A percentile compares a stretch with the other conserved stretches of the same genome.
Conservation (phyloP, 2,113 vertebrate genomes). For the Lophius piscatorius region DNA sequence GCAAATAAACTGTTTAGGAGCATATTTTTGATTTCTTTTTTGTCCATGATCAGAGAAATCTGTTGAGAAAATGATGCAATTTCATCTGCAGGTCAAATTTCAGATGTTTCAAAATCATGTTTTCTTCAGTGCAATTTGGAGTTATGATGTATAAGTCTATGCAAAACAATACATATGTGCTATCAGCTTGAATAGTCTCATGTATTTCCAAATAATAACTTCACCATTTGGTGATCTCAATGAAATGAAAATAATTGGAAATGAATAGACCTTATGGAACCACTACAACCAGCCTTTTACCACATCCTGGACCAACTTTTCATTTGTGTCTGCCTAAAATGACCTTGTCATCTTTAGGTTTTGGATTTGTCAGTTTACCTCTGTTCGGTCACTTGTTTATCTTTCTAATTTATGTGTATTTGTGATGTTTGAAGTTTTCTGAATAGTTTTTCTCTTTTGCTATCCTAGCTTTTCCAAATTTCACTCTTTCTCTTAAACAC, state of each 20-base stretch:
- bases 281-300: conserved; percentile 20
- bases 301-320: conserved; percentile 12
- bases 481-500: background rate
- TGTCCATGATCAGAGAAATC: too few relatives aligned
- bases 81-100: too few relatives aligned
- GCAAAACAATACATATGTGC: background rate
- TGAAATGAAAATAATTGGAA: conserved; percentile 14
- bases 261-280: background rate
- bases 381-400: background rate
- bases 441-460: conserved; percentile 7
- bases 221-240: conserved; percentile 6
- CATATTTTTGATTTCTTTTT: too few relatives aligned
- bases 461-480: conserved; percentile 4
- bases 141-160: background rate
- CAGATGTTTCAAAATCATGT: too few relatives aligned
- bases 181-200: background rate
- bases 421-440: conserved; percentile 57
- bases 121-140: conserved; percentile 5
- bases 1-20: too few relatives aligned
- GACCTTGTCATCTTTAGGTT: conserved; percentile 36
- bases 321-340: background rate
- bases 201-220: background rate
- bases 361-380: conserved; percentile 10
- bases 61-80: conserved; percentile 4
- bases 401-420: conserved; percentile 36